phyloP scores from a whole-genome alignment of 1,140 invertebrate genomes.

The Drosophila albomicans region DNA sequence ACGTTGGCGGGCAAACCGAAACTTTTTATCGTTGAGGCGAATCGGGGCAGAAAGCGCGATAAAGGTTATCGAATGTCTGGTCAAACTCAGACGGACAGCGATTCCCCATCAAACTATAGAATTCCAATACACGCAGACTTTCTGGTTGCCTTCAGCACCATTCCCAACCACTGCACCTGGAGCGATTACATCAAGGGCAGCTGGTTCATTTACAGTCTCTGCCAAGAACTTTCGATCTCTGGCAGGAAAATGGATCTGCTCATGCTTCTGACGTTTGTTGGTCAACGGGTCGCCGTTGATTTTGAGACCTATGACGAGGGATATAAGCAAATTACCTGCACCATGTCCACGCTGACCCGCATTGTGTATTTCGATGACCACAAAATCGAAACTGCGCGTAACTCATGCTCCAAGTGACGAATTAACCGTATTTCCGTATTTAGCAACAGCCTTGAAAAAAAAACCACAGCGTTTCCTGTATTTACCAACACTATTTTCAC shows the following conservation, averaged over 20 bases:
- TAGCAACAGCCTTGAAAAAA: neutral
- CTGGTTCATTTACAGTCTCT: conserved; percentile 97
- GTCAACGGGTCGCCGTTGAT: conserved; percentile 92
- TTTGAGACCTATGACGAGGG: conserved; percentile 95
- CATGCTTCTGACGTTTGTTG: conserved; percentile 95
- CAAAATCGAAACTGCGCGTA: neutral
- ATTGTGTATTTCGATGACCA: conserved; percentile 88
- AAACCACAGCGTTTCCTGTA: neutral
- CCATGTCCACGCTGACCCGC: conserved; percentile 95
- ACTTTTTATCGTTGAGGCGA: conserved; percentile 96
- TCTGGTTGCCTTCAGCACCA: conserved; percentile 95
- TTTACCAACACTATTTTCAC: too few relatives aligned
- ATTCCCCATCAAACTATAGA: conserved; percentile 87
- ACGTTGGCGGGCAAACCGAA: conserved; percentile 96
- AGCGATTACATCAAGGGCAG: conserved; percentile 95
- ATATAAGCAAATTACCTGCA: conserved; percentile 96
- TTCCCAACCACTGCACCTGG: conserved; percentile 96
- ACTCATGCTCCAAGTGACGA: neutral
- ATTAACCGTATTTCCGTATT: neutral
- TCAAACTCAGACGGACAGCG: conserved; percentile 88
- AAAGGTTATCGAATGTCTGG: conserved; percentile 86
- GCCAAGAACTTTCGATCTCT: conserved; percentile 89
- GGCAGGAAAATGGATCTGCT: conserved; percentile 91
- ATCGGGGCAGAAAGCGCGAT: conserved; percentile 93
- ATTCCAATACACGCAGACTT: conserved; percentile 97